phyloP scores from a whole-genome alignment of 2,113 vertebrate genomes.

The Pterophyllum scalare region DNA sequence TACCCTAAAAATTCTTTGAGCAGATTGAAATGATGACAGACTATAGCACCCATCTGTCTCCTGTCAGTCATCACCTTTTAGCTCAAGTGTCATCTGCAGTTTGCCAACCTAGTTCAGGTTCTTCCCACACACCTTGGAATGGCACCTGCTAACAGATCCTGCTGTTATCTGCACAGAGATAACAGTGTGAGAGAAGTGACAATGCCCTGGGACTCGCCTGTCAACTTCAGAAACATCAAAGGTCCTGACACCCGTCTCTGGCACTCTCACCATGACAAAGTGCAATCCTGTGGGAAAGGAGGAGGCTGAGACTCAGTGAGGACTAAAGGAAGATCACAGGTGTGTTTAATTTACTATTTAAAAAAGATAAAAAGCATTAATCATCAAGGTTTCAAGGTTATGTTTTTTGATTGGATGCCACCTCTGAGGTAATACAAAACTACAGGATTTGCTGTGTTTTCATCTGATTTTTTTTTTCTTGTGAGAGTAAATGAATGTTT shows the following conservation, averaged over 20 bases:
- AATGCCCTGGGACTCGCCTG: conserved; percentile 51
- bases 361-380: conserved; percentile 15
- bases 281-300: neutral
- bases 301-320: neutral
- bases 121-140: conserved; percentile 54
- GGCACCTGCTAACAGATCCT: conserved; percentile 65
- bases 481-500: neutral
- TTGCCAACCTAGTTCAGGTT: conserved; percentile 28
- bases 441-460: neutral
- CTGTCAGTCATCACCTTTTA: conserved; percentile 35
- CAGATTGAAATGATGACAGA: neutral
- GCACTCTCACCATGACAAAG: conserved; percentile 28
- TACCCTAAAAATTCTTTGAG: neutral
- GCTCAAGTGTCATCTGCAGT: conserved; percentile 49
- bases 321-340: conserved; percentile 8
- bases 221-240: conserved; percentile 59
- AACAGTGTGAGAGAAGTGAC: conserved; percentile 49
- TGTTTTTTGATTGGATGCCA: neutral
- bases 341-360: neutral
- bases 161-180: conserved; percentile 53
- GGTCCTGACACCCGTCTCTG: conserved; percentile 30
- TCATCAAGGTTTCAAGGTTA: neutral
- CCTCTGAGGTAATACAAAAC: neutral
- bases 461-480: neutral
- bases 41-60: conserved; percentile 1